Percentiles rank a stretch among this genome's conserved stretches.
Conservation (phyloP, 2,888 invertebrate species). For the Acrobasis repandana region DNA sequence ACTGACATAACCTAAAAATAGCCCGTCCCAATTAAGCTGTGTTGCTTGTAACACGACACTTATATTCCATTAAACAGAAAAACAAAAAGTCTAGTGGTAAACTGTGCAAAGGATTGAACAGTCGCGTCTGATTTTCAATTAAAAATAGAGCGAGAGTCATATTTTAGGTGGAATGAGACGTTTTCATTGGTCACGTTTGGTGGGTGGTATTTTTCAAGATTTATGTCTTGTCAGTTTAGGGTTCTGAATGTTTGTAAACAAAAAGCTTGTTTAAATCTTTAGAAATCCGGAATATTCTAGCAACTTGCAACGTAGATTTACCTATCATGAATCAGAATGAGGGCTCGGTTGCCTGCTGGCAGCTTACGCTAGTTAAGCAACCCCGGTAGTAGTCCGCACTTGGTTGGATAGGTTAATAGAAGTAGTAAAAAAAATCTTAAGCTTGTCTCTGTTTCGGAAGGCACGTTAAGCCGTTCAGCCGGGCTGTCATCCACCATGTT, state of each 20-base stretch:
- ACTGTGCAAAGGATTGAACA: background rate
- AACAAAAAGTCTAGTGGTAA: slow-evolving; percentile 26
- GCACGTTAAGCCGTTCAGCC: too few relatives aligned
- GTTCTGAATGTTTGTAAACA: slow-evolving; percentile 1
- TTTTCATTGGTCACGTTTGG: slow-evolving; percentile 1
- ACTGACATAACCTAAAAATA: slow-evolving; percentile 58
- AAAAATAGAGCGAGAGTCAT: background rate
- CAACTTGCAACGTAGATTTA: too few relatives aligned
- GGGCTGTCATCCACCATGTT: too few relatives aligned
- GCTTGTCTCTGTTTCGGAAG: too few relatives aligned
- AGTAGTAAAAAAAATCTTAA: too few relatives aligned
- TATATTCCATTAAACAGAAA: slow-evolving; percentile 45
- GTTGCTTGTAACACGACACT: slow-evolving; percentile 56
- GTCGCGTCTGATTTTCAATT: slow-evolving; percentile 1
- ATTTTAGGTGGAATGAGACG: background rate
- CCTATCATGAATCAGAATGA: too few relatives aligned
- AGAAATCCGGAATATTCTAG: background rate
- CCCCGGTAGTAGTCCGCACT: too few relatives aligned
- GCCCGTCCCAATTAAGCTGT: slow-evolving; percentile 53
- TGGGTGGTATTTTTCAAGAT: background rate
- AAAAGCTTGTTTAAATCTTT: background rate
- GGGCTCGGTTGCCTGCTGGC: too few relatives aligned
- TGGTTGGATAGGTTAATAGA: too few relatives aligned
- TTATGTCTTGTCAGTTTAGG: background rate
- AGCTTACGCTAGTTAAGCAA: too few relatives aligned